Conservation (phyloP, 1,140 invertebrate species). For the Chymomyza costata region DNA sequence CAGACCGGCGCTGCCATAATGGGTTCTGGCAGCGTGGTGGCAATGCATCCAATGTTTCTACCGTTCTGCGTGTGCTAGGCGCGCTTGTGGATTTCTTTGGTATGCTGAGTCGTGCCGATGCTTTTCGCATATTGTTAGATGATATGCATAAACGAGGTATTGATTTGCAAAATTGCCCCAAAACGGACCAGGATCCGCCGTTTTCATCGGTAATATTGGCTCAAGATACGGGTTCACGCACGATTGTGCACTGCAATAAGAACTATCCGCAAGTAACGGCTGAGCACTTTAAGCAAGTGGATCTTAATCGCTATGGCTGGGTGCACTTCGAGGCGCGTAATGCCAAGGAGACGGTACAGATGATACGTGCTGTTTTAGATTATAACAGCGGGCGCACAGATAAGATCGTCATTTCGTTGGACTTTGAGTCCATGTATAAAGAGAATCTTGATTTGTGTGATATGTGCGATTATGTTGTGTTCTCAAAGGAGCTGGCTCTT, state of each 20-base stretch:
- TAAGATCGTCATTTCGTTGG: conserved; percentile 80
- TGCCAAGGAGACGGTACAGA: conserved; percentile 77
- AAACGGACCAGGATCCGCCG: conserved; percentile 72
- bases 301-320: conserved; percentile 79
- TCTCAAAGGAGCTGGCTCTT: conserved; percentile 77
- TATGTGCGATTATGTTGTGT: conserved; percentile 80
- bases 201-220: conserved; percentile 78
- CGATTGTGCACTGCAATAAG: conserved; percentile 81
- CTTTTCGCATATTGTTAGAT: conserved; percentile 77
- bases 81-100: conserved; percentile 79
- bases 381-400: conserved; percentile 73
- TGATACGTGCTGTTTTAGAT: conserved; percentile 78
- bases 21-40: conserved; percentile 83
- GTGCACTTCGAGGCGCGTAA: conserved; percentile 85
- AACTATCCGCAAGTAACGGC: conserved; percentile 79
- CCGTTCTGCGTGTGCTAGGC: conserved; percentile 80
- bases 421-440: conserved; percentile 79
- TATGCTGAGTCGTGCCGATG: conserved; percentile 75
- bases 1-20: conserved; percentile 78
- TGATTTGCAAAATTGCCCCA: conserved; percentile 76
- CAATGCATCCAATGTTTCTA: conserved; percentile 84
- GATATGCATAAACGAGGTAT: conserved; percentile 78
- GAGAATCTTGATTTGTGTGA: conserved; percentile 77
- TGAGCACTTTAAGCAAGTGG: conserved; percentile 79
- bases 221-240: conserved; percentile 78